phyloP scores from a whole-genome alignment of 2,888 invertebrate species.

The Hemistola chrysoprasaria region DNA sequence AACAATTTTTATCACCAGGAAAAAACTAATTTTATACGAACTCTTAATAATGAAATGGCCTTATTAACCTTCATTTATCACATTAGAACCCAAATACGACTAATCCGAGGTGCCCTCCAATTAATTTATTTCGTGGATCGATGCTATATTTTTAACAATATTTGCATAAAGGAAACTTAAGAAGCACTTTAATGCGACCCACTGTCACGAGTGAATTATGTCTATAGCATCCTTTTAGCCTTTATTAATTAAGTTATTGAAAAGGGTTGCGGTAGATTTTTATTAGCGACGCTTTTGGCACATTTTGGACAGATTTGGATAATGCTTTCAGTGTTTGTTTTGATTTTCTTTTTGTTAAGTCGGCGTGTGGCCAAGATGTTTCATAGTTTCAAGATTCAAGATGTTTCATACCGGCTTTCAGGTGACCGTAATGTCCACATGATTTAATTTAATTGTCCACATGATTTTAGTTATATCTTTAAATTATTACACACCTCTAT shows the following conservation, averaged over 20 bases:
- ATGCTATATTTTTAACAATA: conserved; percentile 58
- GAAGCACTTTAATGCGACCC: conserved; percentile 63
- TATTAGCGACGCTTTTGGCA: conserved; percentile 20
- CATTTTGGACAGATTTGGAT: conserved; percentile 16
- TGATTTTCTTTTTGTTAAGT: no score
- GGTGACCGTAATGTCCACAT: no score
- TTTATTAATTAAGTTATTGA: conserved; percentile 67
- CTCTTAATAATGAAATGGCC: conserved; percentile 68
- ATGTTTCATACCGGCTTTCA: no score
- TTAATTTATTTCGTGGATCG: conserved; percentile 60
- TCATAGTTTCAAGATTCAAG: no score
- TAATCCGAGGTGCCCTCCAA: conserved; percentile 58
- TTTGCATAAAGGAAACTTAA: conserved; percentile 75
- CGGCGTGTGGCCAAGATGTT: no score
- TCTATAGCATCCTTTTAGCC: conserved; percentile 33
- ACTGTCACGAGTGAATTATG: conserved; percentile 61
- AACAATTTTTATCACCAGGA: conserved; percentile 9
- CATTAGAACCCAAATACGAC: conserved; percentile 58
- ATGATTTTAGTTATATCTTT: no score
- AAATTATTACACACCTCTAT: no score
- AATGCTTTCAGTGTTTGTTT: conserved; percentile 9
- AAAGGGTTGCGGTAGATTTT: conserved; percentile 26
- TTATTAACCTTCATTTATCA: conserved; percentile 67
- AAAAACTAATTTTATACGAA: conserved; percentile 26
- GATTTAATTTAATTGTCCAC: no score